Evolutionary conservation across 2,888 invertebrate species (phyloP).

Genomic region (Tetranychus truncatus): DNA sequence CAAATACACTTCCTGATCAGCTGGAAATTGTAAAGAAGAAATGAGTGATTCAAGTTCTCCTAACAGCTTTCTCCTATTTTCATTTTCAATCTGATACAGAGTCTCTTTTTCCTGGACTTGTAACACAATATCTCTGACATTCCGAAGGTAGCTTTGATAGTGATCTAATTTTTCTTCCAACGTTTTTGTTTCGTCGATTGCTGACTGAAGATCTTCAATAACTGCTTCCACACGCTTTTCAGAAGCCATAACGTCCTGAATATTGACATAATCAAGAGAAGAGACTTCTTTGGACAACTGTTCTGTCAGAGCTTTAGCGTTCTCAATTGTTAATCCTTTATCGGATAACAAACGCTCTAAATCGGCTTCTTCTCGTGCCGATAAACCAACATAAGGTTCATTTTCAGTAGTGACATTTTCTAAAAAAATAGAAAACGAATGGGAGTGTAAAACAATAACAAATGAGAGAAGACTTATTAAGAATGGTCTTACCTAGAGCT

Average conservation of each 20-base stretch:
- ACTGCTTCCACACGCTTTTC: conserved; percentile 54
- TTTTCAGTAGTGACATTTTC: not conserved
- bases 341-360: conserved; percentile 61
- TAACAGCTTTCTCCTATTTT: conserved; percentile 59
- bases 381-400: conserved; percentile 40
- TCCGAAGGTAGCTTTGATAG: conserved; percentile 42
- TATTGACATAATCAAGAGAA: conserved; percentile 69
- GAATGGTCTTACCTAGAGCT: too few relatives aligned
- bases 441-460: not conserved
- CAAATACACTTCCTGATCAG: conserved; percentile 46
- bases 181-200: conserved; percentile 49
- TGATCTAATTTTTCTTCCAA: conserved; percentile 20
- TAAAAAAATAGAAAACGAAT: not conserved
- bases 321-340: conserved; percentile 69
- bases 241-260: conserved; percentile 75
- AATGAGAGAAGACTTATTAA: not conserved
- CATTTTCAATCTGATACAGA: conserved; percentile 63
- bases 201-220: conserved; percentile 53
- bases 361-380: conserved; percentile 64
- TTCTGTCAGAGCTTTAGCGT: conserved; percentile 53
- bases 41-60: conserved; percentile 58
- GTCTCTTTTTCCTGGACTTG: conserved; percentile 78
- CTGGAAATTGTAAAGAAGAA: conserved; percentile 49
- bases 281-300: conserved; percentile 64
- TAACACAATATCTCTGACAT: conserved; percentile 69